A percentile compares a stretch with the other conserved stretches of the same genome.
Evolutionary conservation across 2,797 vertebrate species (phyloP).

Genomic region (Chiloscyllium punctatum): DNA sequence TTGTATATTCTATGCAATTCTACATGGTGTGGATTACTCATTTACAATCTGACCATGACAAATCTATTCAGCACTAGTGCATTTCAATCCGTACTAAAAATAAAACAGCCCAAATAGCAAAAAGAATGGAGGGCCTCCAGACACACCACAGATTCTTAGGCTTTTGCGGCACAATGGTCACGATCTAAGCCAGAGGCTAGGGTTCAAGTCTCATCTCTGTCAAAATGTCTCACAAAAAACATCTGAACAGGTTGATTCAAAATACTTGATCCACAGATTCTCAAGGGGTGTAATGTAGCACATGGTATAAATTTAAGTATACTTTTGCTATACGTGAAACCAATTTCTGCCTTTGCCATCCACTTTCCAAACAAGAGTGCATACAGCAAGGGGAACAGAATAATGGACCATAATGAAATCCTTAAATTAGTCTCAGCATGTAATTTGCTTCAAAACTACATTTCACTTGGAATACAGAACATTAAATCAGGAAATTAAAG

Average conservation of each 20-base stretch:
- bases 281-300: neutral
- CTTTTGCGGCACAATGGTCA: too few relatives aligned
- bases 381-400: neutral
- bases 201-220: too few relatives aligned
- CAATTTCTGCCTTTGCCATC: neutral
- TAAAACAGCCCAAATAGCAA: neutral
- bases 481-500: neutral
- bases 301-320: neutral
- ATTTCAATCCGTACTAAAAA: neutral
- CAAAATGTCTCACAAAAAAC: too few relatives aligned
- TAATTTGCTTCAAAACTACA: neutral
- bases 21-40: neutral
- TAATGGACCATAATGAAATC: neutral
- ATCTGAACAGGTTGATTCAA: too few relatives aligned
- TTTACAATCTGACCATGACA: neutral
- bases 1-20: neutral
- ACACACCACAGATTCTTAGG: neutral
- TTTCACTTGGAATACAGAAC: neutral
- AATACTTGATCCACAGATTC: neutral
- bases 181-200: too few relatives aligned
- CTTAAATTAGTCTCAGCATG: neutral
- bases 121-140: neutral
- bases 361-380: neutral
- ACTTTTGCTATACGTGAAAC: neutral
- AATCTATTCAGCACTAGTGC: neutral